Percentiles rank a stretch among this genome's conserved stretches.
These are phyloP conservation scores for Polyommatus iphigenia DNA, from an alignment of 2,888 invertebrate species.

Conservation along the genomic window DNA sequence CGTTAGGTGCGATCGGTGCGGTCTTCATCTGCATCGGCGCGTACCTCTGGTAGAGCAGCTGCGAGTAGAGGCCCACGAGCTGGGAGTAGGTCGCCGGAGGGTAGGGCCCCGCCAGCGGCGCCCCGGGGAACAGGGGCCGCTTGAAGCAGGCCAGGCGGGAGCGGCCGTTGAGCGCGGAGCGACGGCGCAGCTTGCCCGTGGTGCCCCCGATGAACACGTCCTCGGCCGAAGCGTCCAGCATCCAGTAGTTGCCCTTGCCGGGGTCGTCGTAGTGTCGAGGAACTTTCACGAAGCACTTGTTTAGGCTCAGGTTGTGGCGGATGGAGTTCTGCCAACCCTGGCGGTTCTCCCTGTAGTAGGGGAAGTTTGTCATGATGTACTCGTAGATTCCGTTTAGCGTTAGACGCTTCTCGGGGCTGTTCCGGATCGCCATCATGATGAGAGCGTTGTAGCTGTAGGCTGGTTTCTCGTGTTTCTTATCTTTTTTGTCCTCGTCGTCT, in stretches of 20 bases:
- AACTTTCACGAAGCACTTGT: conserved; percentile 99
- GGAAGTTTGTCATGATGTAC: conserved; percentile 99
- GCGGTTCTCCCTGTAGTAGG: conserved; percentile 98
- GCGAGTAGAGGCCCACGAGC: conserved; percentile 79
- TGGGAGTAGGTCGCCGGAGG: conserved; percentile 81
- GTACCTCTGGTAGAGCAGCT: conserved; percentile 85
- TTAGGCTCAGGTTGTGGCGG: conserved; percentile 97
- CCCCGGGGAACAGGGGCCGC: conserved; percentile 83
- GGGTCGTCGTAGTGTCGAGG: conserved; percentile 99
- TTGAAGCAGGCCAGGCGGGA: conserved; percentile 95
- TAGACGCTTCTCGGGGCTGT: conserved; percentile 94
- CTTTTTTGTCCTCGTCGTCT: conserved; percentile 60
- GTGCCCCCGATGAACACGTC: conserved; percentile 99
- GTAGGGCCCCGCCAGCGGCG: conserved; percentile 80
- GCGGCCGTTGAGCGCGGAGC: conserved; percentile 93
- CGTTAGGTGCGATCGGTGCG: conserved; percentile 74
- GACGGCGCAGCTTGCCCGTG: conserved; percentile 94
- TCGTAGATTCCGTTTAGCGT: conserved; percentile 99
- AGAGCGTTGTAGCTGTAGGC: conserved; percentile 99
- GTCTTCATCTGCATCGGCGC: conserved; percentile 80
- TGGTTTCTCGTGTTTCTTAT: conserved; percentile 93
- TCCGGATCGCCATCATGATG: conserved; percentile 99
- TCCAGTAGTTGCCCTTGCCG: conserved; percentile 99
- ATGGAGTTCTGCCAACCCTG: conserved; percentile 99
- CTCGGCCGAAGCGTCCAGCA: conserved; percentile 98